Conservation (phyloP, 2,797 vertebrate species). For the Hemibagrus guttatus region DNA sequence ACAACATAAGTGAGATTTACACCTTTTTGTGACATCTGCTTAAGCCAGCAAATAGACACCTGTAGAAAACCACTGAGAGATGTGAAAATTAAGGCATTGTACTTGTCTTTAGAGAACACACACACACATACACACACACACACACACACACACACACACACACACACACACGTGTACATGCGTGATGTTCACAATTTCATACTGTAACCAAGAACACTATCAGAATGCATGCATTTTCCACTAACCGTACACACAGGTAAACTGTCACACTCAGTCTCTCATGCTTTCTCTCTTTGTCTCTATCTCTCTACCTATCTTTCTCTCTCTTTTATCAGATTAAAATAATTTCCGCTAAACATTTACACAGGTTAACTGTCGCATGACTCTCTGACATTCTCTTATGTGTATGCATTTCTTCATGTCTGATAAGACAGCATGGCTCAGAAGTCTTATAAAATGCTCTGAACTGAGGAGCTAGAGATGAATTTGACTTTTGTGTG, state of each 20-base stretch:
- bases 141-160: background rate
- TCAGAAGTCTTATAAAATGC: background rate
- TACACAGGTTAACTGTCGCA: background rate
- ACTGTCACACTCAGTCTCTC: background rate
- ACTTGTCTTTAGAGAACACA: background rate
- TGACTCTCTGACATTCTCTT: background rate
- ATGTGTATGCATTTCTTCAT: too few relatives aligned
- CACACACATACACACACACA: background rate
- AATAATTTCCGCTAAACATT: slow-evolving; percentile 9
- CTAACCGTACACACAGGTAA: background rate
- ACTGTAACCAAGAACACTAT: slow-evolving; percentile 12
- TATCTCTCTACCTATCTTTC: slow-evolving; percentile 14
- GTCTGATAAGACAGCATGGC: background rate
- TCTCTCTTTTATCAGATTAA: slow-evolving; percentile 10
- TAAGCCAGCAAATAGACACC: background rate
- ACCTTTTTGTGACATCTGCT: background rate
- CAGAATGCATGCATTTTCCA: slow-evolving; percentile 23
- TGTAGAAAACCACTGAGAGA: background rate
- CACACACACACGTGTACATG: background rate
- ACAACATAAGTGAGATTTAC: slow-evolving; percentile 4
- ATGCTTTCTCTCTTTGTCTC: background rate
- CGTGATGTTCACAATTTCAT: background rate
- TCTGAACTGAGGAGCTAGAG: background rate
- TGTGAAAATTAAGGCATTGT: slow-evolving; percentile 4
- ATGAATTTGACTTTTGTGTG: background rate